These are phyloP conservation scores for Cyanoramphus novaezelandiae DNA, from an alignment of 2,113 vertebrate genomes.

Conservation along the genomic window DNA sequence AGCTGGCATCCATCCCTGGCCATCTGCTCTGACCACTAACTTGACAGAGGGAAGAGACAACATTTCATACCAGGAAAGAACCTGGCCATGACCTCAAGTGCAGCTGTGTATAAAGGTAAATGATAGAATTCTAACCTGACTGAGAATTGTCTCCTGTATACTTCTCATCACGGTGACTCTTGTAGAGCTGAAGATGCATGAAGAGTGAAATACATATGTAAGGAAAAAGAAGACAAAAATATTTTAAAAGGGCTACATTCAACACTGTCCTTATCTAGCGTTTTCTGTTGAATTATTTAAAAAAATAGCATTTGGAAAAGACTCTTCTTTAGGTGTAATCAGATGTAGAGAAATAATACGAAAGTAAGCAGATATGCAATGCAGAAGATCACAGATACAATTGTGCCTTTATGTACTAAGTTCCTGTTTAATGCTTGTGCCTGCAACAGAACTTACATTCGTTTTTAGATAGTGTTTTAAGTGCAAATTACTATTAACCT, in stretches of 20 bases:
- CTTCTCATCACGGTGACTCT: constrained; percentile 81
- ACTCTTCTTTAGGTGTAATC: not conserved
- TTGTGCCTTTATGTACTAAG: not conserved
- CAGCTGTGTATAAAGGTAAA: not conserved
- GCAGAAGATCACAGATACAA: not conserved
- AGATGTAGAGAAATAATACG: not conserved
- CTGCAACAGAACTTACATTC: not conserved
- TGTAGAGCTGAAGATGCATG: constrained; percentile 77
- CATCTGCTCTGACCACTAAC: not conserved
- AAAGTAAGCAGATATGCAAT: not conserved
- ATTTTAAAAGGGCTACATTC: constrained; percentile 3
- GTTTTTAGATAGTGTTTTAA: not conserved
- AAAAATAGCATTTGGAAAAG: not conserved
- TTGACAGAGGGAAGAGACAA: not conserved
- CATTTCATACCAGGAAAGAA: not conserved
- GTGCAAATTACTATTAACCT: not conserved
- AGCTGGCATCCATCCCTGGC: not conserved
- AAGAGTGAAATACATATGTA: constrained; percentile 18
- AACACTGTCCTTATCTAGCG: not conserved
- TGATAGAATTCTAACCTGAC: constrained; percentile 79
- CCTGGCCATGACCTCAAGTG: not conserved
- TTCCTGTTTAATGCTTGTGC: not conserved
- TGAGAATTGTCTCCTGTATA: constrained; percentile 82
- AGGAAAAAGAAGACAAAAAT: constrained; percentile 20
- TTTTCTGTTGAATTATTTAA: not conserved